phyloP scores from a whole-genome alignment of 2,113 vertebrate genomes.

The Chlorodrepanis virens region DNA sequence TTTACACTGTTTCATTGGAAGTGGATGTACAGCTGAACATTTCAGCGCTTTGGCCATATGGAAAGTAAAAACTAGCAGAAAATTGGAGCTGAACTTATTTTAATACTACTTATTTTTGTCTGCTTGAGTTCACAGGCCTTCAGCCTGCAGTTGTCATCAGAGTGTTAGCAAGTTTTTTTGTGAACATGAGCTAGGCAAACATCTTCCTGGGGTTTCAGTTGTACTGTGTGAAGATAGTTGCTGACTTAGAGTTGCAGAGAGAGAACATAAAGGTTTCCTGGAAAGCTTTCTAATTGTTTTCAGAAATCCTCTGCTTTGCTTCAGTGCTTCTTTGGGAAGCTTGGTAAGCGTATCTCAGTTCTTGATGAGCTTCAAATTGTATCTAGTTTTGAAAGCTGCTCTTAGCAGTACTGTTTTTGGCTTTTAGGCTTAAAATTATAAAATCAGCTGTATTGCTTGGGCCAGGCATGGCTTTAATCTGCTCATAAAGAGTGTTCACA shows the following conservation, averaged over 20 bases:
- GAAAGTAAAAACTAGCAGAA: neutral
- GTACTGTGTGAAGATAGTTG: neutral
- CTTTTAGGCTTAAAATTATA: neutral
- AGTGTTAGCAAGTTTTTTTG: neutral
- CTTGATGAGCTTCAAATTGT: neutral
- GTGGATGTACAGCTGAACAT: neutral
- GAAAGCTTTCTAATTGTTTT: neutral
- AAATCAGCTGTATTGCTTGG: neutral
- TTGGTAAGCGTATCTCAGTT: neutral
- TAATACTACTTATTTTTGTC: neutral
- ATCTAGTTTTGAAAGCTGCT: neutral
- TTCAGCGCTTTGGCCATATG: neutral
- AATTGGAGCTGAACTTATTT: neutral
- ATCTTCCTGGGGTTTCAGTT: neutral
- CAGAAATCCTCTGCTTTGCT: neutral
- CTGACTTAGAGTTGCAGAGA: neutral
- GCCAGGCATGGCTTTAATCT: neutral
- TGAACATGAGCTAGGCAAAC: neutral
- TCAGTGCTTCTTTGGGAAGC: neutral
- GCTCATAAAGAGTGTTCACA: neutral
- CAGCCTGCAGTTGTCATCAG: neutral
- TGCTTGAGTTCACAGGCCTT: neutral
- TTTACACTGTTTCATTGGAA: slow-evolving; percentile 15
- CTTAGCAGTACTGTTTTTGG: neutral
- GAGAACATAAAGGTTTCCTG: neutral